Conservation (phyloP, 1,140 invertebrate species). For the Armadillidium nasatum region DNA sequence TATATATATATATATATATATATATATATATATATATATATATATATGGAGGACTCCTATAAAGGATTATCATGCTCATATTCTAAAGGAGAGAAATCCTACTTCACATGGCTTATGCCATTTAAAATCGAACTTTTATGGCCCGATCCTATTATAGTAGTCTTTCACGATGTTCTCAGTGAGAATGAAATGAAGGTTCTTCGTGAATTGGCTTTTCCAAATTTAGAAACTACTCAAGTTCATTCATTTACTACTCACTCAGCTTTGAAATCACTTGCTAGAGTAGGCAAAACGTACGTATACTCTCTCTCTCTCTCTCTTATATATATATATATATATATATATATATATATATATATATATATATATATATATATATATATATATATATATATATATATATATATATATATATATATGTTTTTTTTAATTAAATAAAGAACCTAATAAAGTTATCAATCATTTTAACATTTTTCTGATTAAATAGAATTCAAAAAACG, state of each 20-base stretch:
- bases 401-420: too few species aligned
- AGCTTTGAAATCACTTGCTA: constrained; percentile 32
- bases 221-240: constrained; percentile 38
- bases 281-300: constrained; percentile 40
- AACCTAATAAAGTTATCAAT: too few species aligned
- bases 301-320: too few species aligned
- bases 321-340: too few species aligned
- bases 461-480: too few species aligned
- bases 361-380: too few species aligned
- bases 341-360: too few species aligned
- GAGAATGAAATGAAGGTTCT: constrained; percentile 29
- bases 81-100: constrained; percentile 5
- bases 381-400: too few species aligned
- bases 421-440: too few species aligned
- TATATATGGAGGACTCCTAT: too few species aligned
- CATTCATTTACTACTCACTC: constrained; percentile 39
- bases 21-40: too few species aligned
- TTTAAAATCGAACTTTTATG: constrained; percentile 41
- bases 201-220: constrained; percentile 28
- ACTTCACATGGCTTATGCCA: constrained; percentile 32
- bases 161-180: constrained; percentile 38
- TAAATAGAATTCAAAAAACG: too few species aligned
- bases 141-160: constrained; percentile 33
- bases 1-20: constrained; percentile 15
- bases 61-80: neutral